Percentiles rank a stretch among this genome's conserved stretches.
Evolutionary conservation across 2,797 vertebrate genomes (phyloP).

Genomic region (Pempheris klunzingeri): DNA sequence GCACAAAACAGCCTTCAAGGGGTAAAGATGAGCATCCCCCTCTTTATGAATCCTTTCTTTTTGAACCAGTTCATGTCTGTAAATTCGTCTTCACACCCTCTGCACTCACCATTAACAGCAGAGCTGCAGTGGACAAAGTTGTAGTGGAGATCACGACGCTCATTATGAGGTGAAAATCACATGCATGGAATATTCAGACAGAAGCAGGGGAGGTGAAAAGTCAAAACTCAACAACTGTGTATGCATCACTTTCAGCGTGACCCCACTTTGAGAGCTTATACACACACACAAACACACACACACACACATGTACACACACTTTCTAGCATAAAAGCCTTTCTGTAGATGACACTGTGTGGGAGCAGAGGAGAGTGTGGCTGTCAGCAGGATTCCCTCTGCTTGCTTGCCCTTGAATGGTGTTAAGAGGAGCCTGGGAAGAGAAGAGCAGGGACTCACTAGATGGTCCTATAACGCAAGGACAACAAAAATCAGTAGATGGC

Average conservation of each 20-base stretch:
- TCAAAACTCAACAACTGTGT: conserved; percentile 52
- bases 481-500: background rate
- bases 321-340: conserved; percentile 30
- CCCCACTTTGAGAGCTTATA: conserved; percentile 44
- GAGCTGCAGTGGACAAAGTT: conserved; percentile 3
- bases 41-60: conserved; percentile 33
- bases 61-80: conserved; percentile 35
- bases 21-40: conserved; percentile 40
- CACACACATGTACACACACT: conserved; percentile 32
- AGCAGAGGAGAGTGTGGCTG: conserved; percentile 58
- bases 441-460: conserved; percentile 14
- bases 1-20: conserved; percentile 51
- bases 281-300: conserved; percentile 22
- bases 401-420: conserved; percentile 46
- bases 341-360: conserved; percentile 62
- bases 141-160: background rate
- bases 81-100: conserved; percentile 12
- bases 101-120: background rate
- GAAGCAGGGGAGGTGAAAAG: conserved; percentile 35
- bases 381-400: conserved; percentile 67
- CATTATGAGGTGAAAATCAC: conserved; percentile 14
- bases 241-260: conserved; percentile 63
- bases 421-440: conserved; percentile 24
- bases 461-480: conserved; percentile 1
- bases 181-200: conserved; percentile 35